Evolutionary conservation across 92 coral and sea anemone species (phyloP), one percentile per base, ranked within the genome.

Genomic region (Parazoanthus darwini): DNA sequence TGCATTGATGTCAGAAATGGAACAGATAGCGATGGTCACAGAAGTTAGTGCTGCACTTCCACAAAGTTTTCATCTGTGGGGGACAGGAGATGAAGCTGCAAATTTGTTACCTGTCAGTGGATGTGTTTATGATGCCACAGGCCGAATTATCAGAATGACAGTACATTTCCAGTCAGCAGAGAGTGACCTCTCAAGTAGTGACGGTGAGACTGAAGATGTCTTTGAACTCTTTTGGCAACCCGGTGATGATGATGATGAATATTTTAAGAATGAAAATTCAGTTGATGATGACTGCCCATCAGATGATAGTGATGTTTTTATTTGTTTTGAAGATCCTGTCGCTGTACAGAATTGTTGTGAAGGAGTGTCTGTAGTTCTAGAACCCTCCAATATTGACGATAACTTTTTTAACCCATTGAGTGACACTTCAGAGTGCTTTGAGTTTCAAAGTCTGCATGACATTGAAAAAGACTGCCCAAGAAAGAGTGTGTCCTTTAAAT

Each of bases 401-500:
- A n/a, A 56, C 29, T 20, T 33, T 82, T 76, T 15, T 9, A 39
- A 63, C 51, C 8, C 9, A 15, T 23, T 25, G 33, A 43, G 43
- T 44, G 68, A 26, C 74, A 25, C 78, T 70, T 25, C 54, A 43
- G 25, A 44, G 35, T 10, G 44, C 67, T 71, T 71, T 71, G 50
- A 84, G 15, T 18, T 39, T 76, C 25, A n/a, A 18, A 5, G 20
- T 54, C 59, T 13, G 11, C 33, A 70, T 44, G 65, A 84, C 29
- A 73, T 6, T 75, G 46, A 71, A 16, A 14, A 59, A 66, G 36
- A 22, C n/a, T 43, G 48, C 44, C 76, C 25, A 46, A 86, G 74
- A 85, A 94, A 92, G 85, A 90, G 86, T 89, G 98, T 96, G 36
- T 91, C 92, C 7, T 96, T 96, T 79, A 89, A 86, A 79, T 87